A percentile compares a stretch with the other conserved stretches of the same genome.
These are phyloP conservation scores for Phoenicopterus ruber DNA, from an alignment of 2,113 vertebrate species.

Conservation along the genomic window DNA sequence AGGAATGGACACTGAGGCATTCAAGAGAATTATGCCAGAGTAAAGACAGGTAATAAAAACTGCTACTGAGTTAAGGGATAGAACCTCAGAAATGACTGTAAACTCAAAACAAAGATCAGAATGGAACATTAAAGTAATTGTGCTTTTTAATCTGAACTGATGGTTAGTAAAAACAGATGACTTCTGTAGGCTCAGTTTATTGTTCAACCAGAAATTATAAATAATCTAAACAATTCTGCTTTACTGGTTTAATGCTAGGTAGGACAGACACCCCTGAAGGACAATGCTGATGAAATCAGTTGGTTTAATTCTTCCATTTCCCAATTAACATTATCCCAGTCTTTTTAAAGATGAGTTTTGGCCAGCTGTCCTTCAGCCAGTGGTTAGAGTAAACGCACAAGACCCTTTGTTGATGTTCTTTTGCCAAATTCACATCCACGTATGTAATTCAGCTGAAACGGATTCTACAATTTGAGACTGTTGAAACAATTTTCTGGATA, in stretches of 20 bases:
- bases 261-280: not conserved
- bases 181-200: not conserved
- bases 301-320: not conserved
- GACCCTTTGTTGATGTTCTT: not conserved
- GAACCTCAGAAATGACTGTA: not conserved
- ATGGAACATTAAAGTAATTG: not conserved
- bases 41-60: not conserved
- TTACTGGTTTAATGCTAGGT: not conserved
- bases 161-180: not conserved
- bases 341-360: not conserved
- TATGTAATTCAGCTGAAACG: not conserved
- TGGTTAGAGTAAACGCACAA: not conserved
- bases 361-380: not conserved
- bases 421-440: not conserved
- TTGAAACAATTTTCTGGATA: not conserved
- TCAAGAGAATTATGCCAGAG: not conserved
- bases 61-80: not conserved
- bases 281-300: not conserved
- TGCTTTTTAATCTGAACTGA: not conserved
- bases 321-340: not conserved
- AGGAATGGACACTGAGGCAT: not conserved
- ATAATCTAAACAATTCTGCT: not conserved
- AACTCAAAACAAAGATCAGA: not conserved
- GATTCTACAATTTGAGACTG: not conserved
- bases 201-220: not conserved